Evolutionary conservation across 2,888 invertebrate genomes (phyloP), one percentile per base, ranked within the genome.

Genomic region (Platycheirus rosarum): DNA sequence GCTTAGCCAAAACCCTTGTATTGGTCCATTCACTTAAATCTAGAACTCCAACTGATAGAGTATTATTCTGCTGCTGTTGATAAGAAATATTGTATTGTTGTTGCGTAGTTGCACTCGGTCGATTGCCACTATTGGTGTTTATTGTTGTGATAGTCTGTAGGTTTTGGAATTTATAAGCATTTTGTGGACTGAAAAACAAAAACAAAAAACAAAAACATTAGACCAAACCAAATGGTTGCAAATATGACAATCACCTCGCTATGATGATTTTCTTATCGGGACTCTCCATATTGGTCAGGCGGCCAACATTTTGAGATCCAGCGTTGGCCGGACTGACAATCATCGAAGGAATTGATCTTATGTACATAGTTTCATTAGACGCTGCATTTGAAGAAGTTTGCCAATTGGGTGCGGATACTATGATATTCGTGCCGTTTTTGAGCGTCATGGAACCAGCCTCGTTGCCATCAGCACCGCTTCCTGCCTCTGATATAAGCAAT

Each of bases 21-120:
- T 97, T 96, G 86, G 95, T 94, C 98, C 98, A 98, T 91, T 98
- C 98, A 87, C 94, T 95, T 86, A 98, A 92, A 91, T 98, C 97
- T 85, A 98, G 93, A 90, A 91, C 85, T 77, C 85, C 77, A 49
- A 79, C 62, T 32, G 40, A 55, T 44, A 65, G 29, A 32, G 29
- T 97, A 48, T 70, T 77, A 18, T 62, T 49, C 93, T 49, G 93
- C 92, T 69, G 91, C 91, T 85, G 92, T 92, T 46, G 92, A 90
- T 46, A 91, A 91, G 44, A 89, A 69, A 53, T 69, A 75, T 55
- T 76, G 46, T 80, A 79, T 49, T 85, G 76, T 35, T 75, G 74
- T 66, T 79, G 79, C 70, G 84, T 53, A 75, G 79, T 57, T 85
- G 85, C 7, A 49, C 86, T 86, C 16, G 85, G 85, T 60, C 84